Evolutionary conservation across 2,113 vertebrate species (phyloP).

Genomic region (Daboia siamensis): DNA sequence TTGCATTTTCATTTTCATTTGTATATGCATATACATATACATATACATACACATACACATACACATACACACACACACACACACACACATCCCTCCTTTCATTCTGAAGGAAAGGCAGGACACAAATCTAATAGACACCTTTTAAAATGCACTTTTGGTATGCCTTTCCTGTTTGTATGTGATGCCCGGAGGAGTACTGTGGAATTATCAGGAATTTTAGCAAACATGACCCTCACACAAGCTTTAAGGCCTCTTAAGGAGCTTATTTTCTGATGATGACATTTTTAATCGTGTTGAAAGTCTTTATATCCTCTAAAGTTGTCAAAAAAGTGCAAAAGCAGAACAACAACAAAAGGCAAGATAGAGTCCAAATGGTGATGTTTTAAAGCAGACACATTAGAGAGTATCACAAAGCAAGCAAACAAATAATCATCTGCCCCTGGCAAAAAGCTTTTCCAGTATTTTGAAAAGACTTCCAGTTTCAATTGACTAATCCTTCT

Average conservation of each 20-base stretch:
- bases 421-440: conserved; percentile 22
- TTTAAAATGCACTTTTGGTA: neutral
- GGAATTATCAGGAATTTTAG: neutral
- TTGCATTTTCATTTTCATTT: too few species aligned
- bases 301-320: conserved; percentile 13
- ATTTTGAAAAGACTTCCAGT: conserved; percentile 35
- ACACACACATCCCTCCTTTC: neutral
- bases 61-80: too few species aligned
- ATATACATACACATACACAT: too few species aligned
- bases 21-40: too few species aligned
- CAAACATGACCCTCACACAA: neutral
- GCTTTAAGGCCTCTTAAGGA: neutral
- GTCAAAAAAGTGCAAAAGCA: conserved; percentile 3
- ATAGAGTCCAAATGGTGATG: conserved; percentile 50
- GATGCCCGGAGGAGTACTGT: neutral
- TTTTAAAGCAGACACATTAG: conserved; percentile 49
- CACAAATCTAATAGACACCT: neutral
- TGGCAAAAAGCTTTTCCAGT: conserved; percentile 41
- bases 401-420: conserved; percentile 59
- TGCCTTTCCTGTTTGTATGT: neutral
- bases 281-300: conserved; percentile 35
- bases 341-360: conserved; percentile 27
- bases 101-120: neutral
- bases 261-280: neutral
- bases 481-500: conserved; percentile 62